Conservation (phyloP, 2,797 vertebrate genomes). For the Premnoplex brunnescens region DNA sequence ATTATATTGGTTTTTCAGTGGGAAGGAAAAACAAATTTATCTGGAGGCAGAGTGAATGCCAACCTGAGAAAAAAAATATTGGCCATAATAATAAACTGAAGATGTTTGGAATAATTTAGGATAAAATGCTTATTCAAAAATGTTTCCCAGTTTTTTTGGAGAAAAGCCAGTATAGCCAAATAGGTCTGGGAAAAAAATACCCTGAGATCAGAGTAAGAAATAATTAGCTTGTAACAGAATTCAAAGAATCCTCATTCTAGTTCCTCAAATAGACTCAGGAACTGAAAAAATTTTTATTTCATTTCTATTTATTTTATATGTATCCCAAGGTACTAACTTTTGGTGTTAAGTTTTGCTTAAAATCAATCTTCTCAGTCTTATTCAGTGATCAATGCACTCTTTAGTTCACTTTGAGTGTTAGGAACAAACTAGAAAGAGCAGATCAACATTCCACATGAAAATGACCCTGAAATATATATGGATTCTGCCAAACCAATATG, state of each 20-base stretch:
- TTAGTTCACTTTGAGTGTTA: neutral
- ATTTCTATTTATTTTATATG: constrained; percentile 35
- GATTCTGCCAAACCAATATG: constrained; percentile 9
- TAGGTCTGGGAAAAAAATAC: constrained; percentile 12
- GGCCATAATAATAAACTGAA: constrained; percentile 28
- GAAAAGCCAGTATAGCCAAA: neutral
- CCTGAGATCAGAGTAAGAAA: constrained; percentile 30
- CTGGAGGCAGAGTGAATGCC: neutral
- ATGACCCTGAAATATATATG: constrained; percentile 11
- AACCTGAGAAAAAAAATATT: constrained; percentile 12
- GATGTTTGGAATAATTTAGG: constrained; percentile 19
- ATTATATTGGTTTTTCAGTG: constrained; percentile 26
- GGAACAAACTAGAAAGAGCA: constrained; percentile 26
- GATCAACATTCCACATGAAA: constrained; percentile 26
- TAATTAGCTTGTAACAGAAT: constrained; percentile 3
- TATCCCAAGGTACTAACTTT: neutral
- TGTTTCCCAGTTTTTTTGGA: neutral
- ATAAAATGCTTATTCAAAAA: constrained; percentile 8
- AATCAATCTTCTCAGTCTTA: neutral
- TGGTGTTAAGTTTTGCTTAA: neutral
- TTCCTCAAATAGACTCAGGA: constrained; percentile 28
- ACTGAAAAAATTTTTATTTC: constrained; percentile 27
- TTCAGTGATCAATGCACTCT: neutral
- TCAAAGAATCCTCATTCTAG: constrained; percentile 18
- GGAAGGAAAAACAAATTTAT: constrained; percentile 48